phyloP scores from a whole-genome alignment of 2,113 vertebrate species.

The Tychaedon coryphoeus region DNA sequence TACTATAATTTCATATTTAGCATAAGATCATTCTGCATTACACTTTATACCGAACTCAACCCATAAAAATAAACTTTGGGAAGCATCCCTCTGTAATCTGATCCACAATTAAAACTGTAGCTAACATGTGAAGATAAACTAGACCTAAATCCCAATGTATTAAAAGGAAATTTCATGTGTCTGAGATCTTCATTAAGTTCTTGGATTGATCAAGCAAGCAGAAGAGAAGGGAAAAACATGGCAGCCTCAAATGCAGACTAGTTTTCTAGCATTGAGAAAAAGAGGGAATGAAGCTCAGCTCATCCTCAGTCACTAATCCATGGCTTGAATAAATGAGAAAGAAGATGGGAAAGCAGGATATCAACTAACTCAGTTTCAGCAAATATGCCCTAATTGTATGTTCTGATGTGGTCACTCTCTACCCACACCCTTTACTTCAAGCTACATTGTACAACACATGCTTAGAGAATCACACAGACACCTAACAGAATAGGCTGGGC shows the following conservation, averaged over 20 bases:
- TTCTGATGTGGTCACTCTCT: background rate
- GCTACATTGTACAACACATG: background rate
- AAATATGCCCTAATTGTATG: background rate
- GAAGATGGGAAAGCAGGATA: background rate
- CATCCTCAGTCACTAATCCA: background rate
- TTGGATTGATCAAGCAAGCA: background rate
- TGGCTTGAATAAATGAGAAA: background rate
- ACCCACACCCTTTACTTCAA: background rate
- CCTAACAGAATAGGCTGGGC: background rate
- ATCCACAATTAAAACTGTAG: background rate
- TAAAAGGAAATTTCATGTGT: background rate
- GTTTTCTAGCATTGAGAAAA: background rate
- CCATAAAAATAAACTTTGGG: background rate
- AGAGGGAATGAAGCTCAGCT: background rate
- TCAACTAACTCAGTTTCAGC: background rate
- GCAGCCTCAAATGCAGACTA: background rate
- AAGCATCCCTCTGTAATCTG: background rate
- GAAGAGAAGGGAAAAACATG: background rate
- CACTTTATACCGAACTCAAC: background rate
- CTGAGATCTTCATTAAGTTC: background rate
- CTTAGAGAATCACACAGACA: background rate
- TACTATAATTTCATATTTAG: background rate
- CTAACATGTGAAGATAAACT: background rate
- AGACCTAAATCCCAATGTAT: background rate
- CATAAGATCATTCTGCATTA: background rate